Evolutionary conservation across 2,113 vertebrate species (phyloP).

Genomic region (Sisor rabdophorus): DNA sequence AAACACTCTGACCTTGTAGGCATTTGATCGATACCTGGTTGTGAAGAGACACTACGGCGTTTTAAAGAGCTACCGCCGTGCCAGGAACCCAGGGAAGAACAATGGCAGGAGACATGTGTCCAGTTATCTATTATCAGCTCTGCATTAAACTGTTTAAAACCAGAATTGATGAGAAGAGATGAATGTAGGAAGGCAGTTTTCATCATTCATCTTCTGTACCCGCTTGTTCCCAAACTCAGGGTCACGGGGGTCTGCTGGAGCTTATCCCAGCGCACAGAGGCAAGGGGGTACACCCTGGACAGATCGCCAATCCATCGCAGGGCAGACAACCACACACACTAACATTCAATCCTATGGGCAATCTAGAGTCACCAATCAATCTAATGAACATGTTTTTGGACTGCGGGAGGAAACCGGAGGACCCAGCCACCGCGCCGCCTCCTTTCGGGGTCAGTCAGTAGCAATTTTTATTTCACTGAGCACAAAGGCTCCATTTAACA

Average conservation of each 20-base stretch:
- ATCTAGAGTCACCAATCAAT: too few relatives aligned
- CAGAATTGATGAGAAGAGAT: not conserved
- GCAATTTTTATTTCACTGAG: not conserved
- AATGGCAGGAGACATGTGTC: conserved; percentile 13
- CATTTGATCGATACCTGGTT: conserved; percentile 14
- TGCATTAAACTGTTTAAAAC: not conserved
- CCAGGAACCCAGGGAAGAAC: conserved; percentile 14
- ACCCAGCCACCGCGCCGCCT: too few relatives aligned
- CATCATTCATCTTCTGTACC: too few relatives aligned
- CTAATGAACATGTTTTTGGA: too few relatives aligned
- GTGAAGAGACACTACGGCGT: not conserved
- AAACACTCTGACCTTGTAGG: not conserved
- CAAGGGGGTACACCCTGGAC: too few relatives aligned
- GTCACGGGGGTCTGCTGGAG: too few relatives aligned
- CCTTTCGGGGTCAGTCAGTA: not conserved
- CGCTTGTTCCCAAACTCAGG: too few relatives aligned
- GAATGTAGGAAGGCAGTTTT: not conserved
- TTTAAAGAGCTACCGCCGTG: not conserved
- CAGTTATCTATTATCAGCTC: not conserved
- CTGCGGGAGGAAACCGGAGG: too few relatives aligned
- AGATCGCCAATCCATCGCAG: too few relatives aligned
- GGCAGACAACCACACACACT: too few relatives aligned
- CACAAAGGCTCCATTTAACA: not conserved
- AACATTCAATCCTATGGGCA: too few relatives aligned
- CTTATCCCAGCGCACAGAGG: too few relatives aligned